Evolutionary conservation across 1,140 invertebrate genomes (phyloP), one percentile per base, ranked within the genome.

Genomic region (Lerema accius): DNA sequence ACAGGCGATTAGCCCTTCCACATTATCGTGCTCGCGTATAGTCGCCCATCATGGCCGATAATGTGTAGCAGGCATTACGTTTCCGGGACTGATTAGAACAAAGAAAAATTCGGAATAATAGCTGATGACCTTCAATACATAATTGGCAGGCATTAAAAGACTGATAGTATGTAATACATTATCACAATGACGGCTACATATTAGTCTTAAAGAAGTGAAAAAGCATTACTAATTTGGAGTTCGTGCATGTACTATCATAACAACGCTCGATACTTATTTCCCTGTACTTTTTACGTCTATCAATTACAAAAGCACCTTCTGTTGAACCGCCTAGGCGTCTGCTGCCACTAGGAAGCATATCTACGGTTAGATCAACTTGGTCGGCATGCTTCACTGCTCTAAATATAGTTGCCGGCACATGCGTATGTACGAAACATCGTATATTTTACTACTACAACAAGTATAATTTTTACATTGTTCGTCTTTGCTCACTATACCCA

Each of bases 21-120:
- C n/a, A n/a, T n/a, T n/a, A n/a, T n/a, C n/a, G n/a, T n/a, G n/a
- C n/a, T n/a, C n/a, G n/a, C n/a, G n/a, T n/a, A n/a, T n/a, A n/a
- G n/a, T n/a, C n/a, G n/a, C n/a, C n/a, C n/a, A n/a, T n/a, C n/a
- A n/a, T n/a, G n/a, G n/a, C n/a, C n/a, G n/a, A n/a, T n/a, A n/a
- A n/a, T n/a, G n/a, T n/a, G n/a, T n/a, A n/a, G n/a, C n/a, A n/a
- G n/a, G n/a, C 23, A 16, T 19, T 13, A 58, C 39, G 35, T 58
- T 58, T 58, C 55, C 55, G 55, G 55, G 40, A 58, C 13, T 15
- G 15, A 58, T 11, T 16, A 45, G 55, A 58, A 58, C 55, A 58
- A 58, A 58, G 42, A 45, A 58, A 58, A 14, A 46, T 46, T 58
- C 26, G 55, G 42, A 45, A 46, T 26, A 45, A 9, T 35, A 10